phyloP scores from a whole-genome alignment of 2,797 vertebrate genomes.

The Sebastes reedi region DNA sequence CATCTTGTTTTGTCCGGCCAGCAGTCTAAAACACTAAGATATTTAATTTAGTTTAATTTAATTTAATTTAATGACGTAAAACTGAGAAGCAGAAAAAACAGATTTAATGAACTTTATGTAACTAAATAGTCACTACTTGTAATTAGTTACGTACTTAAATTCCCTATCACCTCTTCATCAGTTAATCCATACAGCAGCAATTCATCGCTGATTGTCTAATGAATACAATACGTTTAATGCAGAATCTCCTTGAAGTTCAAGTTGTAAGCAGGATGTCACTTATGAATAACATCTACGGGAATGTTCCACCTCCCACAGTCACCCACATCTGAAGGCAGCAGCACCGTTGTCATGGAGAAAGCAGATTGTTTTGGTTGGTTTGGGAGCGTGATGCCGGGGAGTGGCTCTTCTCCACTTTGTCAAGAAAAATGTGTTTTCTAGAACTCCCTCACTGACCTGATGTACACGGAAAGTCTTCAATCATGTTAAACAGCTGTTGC shows the following conservation, averaged over 20 bases:
- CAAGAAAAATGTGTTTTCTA: slow-evolving; percentile 10
- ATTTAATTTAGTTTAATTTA: not conserved
- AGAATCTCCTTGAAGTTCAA: not conserved
- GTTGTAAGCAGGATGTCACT: not conserved
- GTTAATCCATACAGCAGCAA: not conserved
- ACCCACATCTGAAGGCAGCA: slow-evolving; percentile 35
- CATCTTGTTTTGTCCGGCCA: not conserved
- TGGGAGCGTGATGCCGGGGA: not conserved
- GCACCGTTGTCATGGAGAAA: slow-evolving; percentile 15
- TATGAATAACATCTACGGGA: slow-evolving; percentile 26
- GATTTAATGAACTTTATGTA: not conserved
- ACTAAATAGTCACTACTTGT: not conserved
- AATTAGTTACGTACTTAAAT: not conserved
- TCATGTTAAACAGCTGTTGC: not conserved
- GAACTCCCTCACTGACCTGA: not conserved
- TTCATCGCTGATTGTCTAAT: not conserved
- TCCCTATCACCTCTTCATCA: not conserved
- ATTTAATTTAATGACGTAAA: not conserved
- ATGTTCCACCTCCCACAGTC: slow-evolving; percentile 39
- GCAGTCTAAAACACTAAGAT: not conserved
- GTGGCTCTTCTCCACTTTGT: slow-evolving; percentile 2
- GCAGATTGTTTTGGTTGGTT: slow-evolving; percentile 48
- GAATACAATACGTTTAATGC: not conserved
- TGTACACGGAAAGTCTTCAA: not conserved
- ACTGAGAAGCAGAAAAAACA: not conserved